Conservation (phyloP, 2,113 vertebrate genomes). For the Etheostoma spectabile region DNA sequence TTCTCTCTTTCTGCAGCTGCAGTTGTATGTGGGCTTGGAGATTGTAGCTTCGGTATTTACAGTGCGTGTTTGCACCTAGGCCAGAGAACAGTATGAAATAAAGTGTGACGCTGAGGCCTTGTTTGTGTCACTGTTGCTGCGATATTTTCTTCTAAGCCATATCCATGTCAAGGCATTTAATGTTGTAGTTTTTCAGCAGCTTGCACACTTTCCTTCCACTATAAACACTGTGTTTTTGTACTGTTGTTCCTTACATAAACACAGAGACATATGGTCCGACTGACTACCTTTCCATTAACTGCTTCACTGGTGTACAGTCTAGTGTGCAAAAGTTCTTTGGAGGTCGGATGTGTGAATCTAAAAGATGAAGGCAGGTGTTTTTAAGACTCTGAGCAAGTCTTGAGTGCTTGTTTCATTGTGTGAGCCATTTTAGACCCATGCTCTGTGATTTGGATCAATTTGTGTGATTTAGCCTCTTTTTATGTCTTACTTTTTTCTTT, state of each 20-base stretch:
- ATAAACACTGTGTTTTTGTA: conserved; percentile 1
- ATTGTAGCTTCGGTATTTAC: conserved; percentile 54
- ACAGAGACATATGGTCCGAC: conserved; percentile 25
- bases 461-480: conserved; percentile 52
- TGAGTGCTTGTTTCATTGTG: conserved; percentile 66
- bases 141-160: conserved; percentile 3
- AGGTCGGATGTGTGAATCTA: conserved; percentile 42
- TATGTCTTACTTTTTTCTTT: conserved; percentile 36
- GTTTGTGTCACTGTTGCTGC: conserved; percentile 33
- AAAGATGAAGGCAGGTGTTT: conserved; percentile 51
- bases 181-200: conserved; percentile 17
- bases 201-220: conserved; percentile 25
- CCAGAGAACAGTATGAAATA: conserved; percentile 19
- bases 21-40: conserved; percentile 54
- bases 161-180: conserved; percentile 15
- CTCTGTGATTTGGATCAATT: conserved; percentile 70
- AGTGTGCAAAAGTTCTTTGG: conserved; percentile 46
- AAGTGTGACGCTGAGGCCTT: conserved; percentile 20
- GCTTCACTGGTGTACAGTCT: conserved; percentile 39
- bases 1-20: conserved; percentile 73
- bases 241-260: neutral
- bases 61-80: conserved; percentile 43
- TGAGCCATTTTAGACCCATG: conserved; percentile 48
- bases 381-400: conserved; percentile 55
- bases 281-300: conserved; percentile 61